Base-by-base conservation (phyloP, 2,113 vertebrate genomes). In the Caloenas nicobarica region DNA sequence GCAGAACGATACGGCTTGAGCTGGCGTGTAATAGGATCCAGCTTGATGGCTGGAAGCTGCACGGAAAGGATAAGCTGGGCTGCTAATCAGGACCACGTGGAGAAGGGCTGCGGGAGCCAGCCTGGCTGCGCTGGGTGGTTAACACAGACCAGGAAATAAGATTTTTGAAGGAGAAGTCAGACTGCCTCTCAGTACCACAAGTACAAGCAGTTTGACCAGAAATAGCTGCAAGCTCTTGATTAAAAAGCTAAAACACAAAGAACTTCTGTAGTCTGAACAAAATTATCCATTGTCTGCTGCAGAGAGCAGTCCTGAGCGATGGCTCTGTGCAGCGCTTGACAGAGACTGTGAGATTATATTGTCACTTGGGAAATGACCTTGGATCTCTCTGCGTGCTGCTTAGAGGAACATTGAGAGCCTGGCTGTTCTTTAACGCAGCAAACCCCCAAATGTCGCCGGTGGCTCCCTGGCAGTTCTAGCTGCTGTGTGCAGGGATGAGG, bases 151-250 rank as follows among this genome's bases (percentile, higher is more conserved):
- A 56, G 60, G 56, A 86, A 84, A 73, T 68, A 18, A 40, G 50
- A 36, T 40, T 40, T 89, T 66, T 77, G 80, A 91, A 78, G 74
- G 81, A 95, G 69, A 81, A 36, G 28, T 93, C 38, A 38, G 33
- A 3, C 61, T 68, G 60, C 44, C 76, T 54, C 42, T 81, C 56
- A 31, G 53, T 19, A 68, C 2, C 10, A 70, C 54, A 42, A 91
- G 46, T 46, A 60, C 3, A 4, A 79, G 69, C 19, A 8, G 34
- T 85, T 83, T 73, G 82, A 48, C n/a, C 91, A 95, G 61, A 89
- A 90, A 93, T 92, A 96, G 85, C 88, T 86, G 68, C 89, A 50
- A 70, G 54, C 81, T 83, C 93, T 80, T 86, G 64, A 93, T 88
- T 46, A 66, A 80, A 93, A 87, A 88, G 54, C 81, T 95, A 11